Evolutionary conservation across 2,113 vertebrate genomes (phyloP), one percentile per base, ranked within the genome.

Genomic region (Desmodus rotundus): DNA sequence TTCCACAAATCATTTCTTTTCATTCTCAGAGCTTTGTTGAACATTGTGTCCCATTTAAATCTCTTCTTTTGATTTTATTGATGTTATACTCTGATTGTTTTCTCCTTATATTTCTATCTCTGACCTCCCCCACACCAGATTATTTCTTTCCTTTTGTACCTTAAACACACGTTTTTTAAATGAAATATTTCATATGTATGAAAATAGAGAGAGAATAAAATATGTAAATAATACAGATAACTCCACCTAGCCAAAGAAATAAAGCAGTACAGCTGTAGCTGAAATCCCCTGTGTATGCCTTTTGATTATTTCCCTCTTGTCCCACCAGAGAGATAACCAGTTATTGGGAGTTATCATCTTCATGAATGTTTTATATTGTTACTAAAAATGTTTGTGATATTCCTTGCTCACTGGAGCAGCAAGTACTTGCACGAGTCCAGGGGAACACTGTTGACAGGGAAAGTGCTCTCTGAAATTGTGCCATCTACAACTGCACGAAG

Each of bases 1-100:
- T 87, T 86, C 52, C 47, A 89, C 52, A 95, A 54, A 65, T 93
- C 80, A 72, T 10, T 85, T 89, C 74, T 92, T 90, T 73, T 72
- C 43, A 56, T 78, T 68, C 81, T 86, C 16, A 77, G 15, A 24
- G 73, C 67, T 61, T 96, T 28, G 41, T 19, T 16, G 90, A 89
- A 50, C 47, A 50, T 8, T 56, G 8, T 58, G 52, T 90, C 82
- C 83, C 86, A 67, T 94, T 91, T 70, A 86, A 86, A 47, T 36
- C n/a, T 56, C 38, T 11, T 86, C 58, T 95, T 82, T 70, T 41
- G 28, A 72, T n/a, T 80, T 77, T 36, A 28, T 15, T 45, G 38
- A 67, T 38, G 13, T 68, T 73, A 26, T 88, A 26, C 65, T 47
- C 41, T 47, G 14, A 19, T 61, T 68, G 4, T 77, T 87, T 63